Conservation (phyloP, 2,113 vertebrate genomes). For the Pygoscelis adeliae region DNA sequence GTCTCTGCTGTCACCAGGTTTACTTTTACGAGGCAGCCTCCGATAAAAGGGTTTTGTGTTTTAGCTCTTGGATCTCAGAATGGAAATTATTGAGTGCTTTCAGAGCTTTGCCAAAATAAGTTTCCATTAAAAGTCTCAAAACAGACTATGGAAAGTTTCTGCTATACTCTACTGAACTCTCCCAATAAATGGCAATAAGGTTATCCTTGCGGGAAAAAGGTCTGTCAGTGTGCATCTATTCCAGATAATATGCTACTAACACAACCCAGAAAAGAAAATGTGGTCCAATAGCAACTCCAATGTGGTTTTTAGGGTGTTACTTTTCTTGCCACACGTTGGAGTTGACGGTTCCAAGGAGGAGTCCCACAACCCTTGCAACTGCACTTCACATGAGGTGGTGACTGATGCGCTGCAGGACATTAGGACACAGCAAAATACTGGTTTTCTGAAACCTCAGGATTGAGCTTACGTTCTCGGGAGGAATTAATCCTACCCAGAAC, state of each 20-base stretch:
- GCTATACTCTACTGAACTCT: background rate
- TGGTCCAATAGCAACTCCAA: background rate
- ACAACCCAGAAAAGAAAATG: background rate
- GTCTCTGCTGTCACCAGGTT: conserved; percentile 27
- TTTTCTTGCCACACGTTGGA: accelerated
- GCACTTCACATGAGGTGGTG: background rate
- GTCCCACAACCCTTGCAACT: background rate
- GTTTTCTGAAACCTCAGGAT: background rate
- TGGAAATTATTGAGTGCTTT: background rate
- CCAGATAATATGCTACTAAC: background rate
- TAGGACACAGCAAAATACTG: background rate
- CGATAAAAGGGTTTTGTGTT: background rate
- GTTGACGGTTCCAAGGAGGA: background rate
- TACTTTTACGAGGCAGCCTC: background rate
- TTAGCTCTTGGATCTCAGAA: background rate
- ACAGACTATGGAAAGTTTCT: background rate
- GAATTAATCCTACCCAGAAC: background rate
- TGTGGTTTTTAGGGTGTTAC: background rate
- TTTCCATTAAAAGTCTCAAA: conserved; percentile 5
- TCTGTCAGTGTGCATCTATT: background rate
- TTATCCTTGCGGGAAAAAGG: background rate
- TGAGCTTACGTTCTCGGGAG: accelerated
- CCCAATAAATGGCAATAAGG: background rate
- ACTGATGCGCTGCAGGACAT: background rate
- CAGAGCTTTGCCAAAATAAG: conserved; percentile 16